phyloP scores from a whole-genome alignment of 2,888 invertebrate species.

The Yponomeuta plumbellus region DNA sequence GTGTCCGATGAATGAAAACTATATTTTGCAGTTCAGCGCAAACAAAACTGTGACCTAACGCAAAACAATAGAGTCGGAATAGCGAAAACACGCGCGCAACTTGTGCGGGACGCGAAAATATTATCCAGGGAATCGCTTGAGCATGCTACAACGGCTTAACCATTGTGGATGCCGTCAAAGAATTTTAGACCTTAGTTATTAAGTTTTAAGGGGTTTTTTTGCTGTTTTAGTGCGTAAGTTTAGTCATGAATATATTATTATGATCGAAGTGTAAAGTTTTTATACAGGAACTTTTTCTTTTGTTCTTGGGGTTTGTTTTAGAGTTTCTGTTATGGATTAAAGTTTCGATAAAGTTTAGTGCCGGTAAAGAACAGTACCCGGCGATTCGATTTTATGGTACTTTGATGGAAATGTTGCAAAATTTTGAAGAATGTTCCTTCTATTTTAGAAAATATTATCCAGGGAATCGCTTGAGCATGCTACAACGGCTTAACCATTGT shows the following conservation, averaged over 20 bases:
- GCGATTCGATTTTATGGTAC: not conserved
- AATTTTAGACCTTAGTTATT: not conserved
- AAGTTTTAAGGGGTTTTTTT: not conserved
- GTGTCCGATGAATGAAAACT: constrained; percentile 1
- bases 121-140: not conserved
- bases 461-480: not conserved
- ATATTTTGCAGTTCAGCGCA: not conserved
- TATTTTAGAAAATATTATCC: constrained; percentile 1
- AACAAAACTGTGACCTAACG: not conserved
- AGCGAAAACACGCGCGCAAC: not conserved
- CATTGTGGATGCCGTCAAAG: not conserved
- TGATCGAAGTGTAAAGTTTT: not conserved
- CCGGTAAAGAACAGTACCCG: not conserved
- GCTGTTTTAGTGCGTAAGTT: not conserved
- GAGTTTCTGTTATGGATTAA: not conserved
- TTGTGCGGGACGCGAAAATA: not conserved
- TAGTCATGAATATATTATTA: not conserved
- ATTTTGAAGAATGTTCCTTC: no score
- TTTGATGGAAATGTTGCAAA: not conserved
- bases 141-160: not conserved
- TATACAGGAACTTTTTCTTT: constrained; percentile 1
- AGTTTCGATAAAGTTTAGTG: not conserved
- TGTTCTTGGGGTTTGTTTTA: not conserved
- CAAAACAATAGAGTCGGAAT: not conserved
- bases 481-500: not conserved